Percentiles rank a stretch among this genome's conserved stretches.
phyloP scores from a whole-genome alignment of 2,113 vertebrate genomes.

The Pantherophis guttatus region DNA sequence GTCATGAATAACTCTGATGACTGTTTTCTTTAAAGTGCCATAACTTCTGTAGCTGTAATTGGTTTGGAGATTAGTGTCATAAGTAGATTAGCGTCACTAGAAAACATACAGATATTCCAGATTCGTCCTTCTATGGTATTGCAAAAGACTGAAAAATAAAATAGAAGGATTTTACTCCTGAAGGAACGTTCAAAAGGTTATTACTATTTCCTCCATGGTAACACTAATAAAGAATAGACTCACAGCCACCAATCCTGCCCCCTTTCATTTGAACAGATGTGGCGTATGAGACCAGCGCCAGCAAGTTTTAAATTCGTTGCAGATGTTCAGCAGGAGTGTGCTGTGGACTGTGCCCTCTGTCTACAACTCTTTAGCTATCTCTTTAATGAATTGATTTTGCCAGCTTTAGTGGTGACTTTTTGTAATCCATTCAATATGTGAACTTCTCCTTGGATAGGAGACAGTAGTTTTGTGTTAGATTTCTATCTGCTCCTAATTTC shows the following conservation, averaged over 20 bases:
- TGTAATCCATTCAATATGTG: slow-evolving; percentile 59
- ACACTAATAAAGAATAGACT: not conserved
- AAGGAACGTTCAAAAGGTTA: not conserved
- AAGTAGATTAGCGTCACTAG: not conserved
- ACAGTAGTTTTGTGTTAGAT: slow-evolving; percentile 49
- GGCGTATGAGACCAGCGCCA: not conserved
- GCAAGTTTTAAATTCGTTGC: not conserved
- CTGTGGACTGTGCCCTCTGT: slow-evolving; percentile 3
- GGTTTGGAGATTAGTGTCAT: not conserved
- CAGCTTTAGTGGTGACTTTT: slow-evolving; percentile 46
- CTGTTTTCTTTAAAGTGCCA: not conserved
- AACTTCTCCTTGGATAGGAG: slow-evolving; percentile 52
- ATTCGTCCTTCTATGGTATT: not conserved
- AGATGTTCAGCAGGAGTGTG: not conserved
- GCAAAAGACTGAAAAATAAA: not conserved
- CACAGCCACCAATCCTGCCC: not conserved
- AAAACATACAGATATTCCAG: not conserved
- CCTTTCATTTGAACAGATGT: not conserved
- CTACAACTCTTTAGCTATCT: slow-evolving; percentile 43
- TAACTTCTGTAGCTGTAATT: not conserved
- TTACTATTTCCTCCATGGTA: not conserved
- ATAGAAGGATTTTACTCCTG: not conserved
- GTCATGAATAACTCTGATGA: not conserved
- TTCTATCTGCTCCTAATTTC: slow-evolving; percentile 66
- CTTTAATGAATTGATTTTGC: slow-evolving; percentile 54